Conservation (phyloP, 1,140 invertebrate species). For the Aporrectodea caliginosa region DNA sequence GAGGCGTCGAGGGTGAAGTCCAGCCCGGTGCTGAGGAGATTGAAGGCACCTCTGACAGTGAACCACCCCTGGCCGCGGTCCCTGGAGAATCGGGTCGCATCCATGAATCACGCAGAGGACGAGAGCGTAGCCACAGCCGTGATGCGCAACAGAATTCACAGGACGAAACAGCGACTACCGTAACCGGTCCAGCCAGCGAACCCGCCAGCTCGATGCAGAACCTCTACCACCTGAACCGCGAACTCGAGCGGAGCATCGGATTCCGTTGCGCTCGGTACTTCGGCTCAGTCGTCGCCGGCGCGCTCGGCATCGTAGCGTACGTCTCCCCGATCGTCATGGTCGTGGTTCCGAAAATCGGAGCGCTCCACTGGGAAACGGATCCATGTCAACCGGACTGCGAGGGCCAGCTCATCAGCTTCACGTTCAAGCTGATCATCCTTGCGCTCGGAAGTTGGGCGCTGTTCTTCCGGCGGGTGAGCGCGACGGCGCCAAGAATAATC, state of each 20-base stretch:
- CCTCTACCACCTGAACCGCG: slow-evolving; percentile 56
- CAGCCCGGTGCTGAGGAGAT: slow-evolving; percentile 21
- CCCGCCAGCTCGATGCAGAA: slow-evolving; percentile 77
- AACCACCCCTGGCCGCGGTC: slow-evolving; percentile 29
- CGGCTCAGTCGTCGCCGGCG: slow-evolving; percentile 69
- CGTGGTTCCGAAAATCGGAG: slow-evolving; percentile 70
- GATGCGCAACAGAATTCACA: slow-evolving; percentile 89
- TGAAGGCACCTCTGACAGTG: slow-evolving; percentile 35
- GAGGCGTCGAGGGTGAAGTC: not conserved
- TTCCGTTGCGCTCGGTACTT: slow-evolving; percentile 51
- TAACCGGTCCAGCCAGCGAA: slow-evolving; percentile 93
- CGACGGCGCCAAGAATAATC: slow-evolving; percentile 89
- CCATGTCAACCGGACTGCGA: slow-evolving; percentile 79
- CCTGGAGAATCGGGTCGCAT: slow-evolving; percentile 43
- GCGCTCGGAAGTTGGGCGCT: slow-evolving; percentile 85
- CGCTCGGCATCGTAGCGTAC: slow-evolving; percentile 78
- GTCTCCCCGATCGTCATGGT: slow-evolving; percentile 91
- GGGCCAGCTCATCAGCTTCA: slow-evolving; percentile 82
- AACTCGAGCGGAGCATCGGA: slow-evolving; percentile 54
- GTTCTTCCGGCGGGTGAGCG: slow-evolving; percentile 58
- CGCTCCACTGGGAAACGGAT: slow-evolving; percentile 59
- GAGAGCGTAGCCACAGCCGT: slow-evolving; percentile 76
- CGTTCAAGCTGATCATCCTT: slow-evolving; percentile 84
- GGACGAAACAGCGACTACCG: slow-evolving; percentile 94
- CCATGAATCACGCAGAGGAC: slow-evolving; percentile 38